Base-by-base conservation (phyloP, 2,797 vertebrate genomes). In the Trematomus bernacchii region DNA sequence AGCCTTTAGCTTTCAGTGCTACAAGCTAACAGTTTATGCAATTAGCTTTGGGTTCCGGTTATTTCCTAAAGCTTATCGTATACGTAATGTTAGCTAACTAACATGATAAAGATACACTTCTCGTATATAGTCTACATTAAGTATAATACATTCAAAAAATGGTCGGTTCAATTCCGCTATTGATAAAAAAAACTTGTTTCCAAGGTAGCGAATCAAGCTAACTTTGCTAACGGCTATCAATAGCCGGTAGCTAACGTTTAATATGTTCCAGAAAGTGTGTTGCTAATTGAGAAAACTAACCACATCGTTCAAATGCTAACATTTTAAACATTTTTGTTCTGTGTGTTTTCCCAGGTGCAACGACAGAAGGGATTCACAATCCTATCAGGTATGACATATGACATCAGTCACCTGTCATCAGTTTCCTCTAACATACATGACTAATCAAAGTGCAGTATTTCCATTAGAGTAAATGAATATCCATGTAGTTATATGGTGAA, bases 311-410 rank as follows among this genome's bases (percentile, higher is more conserved):
- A 40, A 18, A 4, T 60, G 5, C 10, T 3, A 44, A 58, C 9
- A 13, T 50, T n/a, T 40, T 16, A 62, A 1, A 73, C 10, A 43
- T 0, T 30, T 48, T 13, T 71, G 42, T 80, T 80, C 5, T 80
- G 18, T 94, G 50, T 91, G 79, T 92, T 86, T 93, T 89, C 90
- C 59, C 92, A 99, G 98, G 97, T 97, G 97, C 96, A 98, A 96
- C 96, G 97, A 98, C 92, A 97, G 97, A 97, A 97, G 96, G 96
- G 97, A 99, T 96, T 96, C 97, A 65, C 97, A 99, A 94, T 96
- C 98, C 95, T 98, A 97, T 95, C 98, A 98, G 97, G 98, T 98
- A 93, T 30, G 66, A 23, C 27, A 46, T 4, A 7, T 30, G 44
- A 30, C 2, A 2, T 23, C 18, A 18, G 42, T 37, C 51, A 76